phyloP scores from a whole-genome alignment of 2,797 vertebrate species.

The Nyctibius grandis region DNA sequence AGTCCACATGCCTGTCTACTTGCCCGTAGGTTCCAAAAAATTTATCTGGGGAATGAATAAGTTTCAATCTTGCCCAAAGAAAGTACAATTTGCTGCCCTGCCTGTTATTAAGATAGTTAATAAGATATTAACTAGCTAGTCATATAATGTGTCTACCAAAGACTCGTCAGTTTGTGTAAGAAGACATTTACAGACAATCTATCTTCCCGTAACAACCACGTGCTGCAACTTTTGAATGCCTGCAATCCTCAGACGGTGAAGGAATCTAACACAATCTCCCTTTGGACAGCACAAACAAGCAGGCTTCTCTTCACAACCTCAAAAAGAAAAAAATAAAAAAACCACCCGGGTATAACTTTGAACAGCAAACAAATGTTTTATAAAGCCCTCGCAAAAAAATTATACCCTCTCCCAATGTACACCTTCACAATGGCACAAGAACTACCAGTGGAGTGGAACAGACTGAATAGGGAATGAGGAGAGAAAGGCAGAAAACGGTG shows the following conservation, averaged over 20 bases:
- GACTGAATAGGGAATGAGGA: neutral
- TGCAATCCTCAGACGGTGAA: neutral
- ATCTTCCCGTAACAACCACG: neutral
- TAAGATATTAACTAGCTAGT: too few species aligned
- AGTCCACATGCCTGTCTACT: neutral
- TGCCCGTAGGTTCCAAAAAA: neutral
- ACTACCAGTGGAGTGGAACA: neutral
- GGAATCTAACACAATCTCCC: neutral
- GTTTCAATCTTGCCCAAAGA: neutral
- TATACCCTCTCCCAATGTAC: accelerated
- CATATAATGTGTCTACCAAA: neutral
- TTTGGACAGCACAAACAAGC: neutral
- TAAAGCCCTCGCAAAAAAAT: neutral
- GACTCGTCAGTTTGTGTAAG: neutral
- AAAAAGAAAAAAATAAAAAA: neutral
- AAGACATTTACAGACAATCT: neutral
- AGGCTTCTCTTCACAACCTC: neutral
- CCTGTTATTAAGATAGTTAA: too few species aligned
- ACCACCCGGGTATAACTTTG: neutral
- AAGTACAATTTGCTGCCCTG: neutral
- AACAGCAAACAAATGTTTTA: neutral
- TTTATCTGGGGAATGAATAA: neutral
- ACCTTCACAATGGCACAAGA: neutral
- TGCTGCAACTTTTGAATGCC: neutral
- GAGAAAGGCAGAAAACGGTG: neutral